Percentiles rank a stretch among this genome's conserved stretches.
These are phyloP conservation scores for Pseudotriccus pelzelni DNA, from an alignment of 2,797 vertebrate species.

Conservation along the genomic window DNA sequence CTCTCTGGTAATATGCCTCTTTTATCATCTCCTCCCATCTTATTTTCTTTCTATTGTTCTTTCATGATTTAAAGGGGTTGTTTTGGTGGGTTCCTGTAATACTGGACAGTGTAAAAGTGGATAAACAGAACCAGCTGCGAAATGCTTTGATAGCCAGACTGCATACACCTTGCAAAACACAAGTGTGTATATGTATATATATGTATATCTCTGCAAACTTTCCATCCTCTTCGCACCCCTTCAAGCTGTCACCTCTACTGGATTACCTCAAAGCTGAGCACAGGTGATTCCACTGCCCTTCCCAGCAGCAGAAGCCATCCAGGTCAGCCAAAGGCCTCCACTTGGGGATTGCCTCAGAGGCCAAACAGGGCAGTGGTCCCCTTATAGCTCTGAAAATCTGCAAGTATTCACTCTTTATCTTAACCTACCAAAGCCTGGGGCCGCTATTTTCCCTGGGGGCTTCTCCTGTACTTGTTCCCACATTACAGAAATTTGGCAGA, in stretches of 20 bases:
- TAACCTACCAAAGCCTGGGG: not conserved
- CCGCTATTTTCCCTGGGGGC: not conserved
- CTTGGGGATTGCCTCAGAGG: not conserved
- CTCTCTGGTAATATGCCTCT: not conserved
- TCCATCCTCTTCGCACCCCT: not conserved
- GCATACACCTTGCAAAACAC: not conserved
- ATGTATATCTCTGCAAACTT: not conserved
- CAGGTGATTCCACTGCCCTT: not conserved
- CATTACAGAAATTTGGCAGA: not conserved
- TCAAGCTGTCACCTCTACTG: not conserved
- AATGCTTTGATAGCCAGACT: not conserved
- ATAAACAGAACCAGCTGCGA: not conserved
- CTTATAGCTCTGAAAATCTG: not conserved
- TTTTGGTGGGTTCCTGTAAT: not conserved
- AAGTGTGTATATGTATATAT: no score
- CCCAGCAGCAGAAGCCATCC: not conserved
- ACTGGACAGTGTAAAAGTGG: not conserved
- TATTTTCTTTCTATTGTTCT: not conserved
- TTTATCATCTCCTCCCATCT: not conserved
- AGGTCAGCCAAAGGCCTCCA: not conserved
- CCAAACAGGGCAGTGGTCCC: not conserved
- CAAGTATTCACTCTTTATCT: not conserved
- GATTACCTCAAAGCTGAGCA: not conserved
- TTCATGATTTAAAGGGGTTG: not conserved
- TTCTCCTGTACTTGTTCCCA: not conserved